Percentiles rank a stretch among this genome's conserved stretches.
Evolutionary conservation across 2,888 invertebrate species (phyloP).

Genomic region (Terebella lapidaria): DNA sequence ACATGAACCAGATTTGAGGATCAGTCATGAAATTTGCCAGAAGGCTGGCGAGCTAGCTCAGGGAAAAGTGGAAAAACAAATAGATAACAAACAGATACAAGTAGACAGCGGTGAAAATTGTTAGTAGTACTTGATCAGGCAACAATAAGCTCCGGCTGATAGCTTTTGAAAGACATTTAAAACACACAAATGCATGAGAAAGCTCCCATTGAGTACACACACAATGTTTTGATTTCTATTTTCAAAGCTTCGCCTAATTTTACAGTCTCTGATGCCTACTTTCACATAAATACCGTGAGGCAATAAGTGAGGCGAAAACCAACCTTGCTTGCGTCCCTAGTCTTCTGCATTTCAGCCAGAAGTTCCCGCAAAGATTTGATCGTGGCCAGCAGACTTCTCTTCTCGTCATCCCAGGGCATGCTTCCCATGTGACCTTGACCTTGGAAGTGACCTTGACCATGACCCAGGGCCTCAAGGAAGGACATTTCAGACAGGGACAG

Average conservation of each 20-base stretch:
- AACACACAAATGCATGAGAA: too few species aligned
- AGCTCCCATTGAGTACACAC: too few species aligned
- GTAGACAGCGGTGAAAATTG: not conserved
- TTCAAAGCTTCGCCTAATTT: too few species aligned
- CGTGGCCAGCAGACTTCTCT: conserved; percentile 35
- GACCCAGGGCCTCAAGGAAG: conserved; percentile 39
- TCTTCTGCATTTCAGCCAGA: conserved; percentile 36
- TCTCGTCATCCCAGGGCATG: conserved; percentile 4
- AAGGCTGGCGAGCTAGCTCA: conserved; percentile 16
- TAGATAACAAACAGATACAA: not conserved
- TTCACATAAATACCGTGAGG: too few species aligned
- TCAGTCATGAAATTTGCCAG: conserved; percentile 22
- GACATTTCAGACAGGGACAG: conserved; percentile 47
- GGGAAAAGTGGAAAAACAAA: not conserved
- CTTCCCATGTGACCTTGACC: not conserved
- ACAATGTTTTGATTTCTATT: too few species aligned
- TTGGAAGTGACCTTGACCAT: conserved; percentile 19
- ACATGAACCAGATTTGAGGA: conserved; percentile 22
- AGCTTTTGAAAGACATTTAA: too few species aligned
- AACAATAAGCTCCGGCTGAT: too few species aligned
- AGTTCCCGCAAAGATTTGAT: conserved; percentile 46
- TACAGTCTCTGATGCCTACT: too few species aligned
- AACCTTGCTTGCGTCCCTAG: conserved; percentile 16
- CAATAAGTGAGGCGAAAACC: too few species aligned
- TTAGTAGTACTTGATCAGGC: not conserved